A percentile compares a stretch with the other conserved stretches of the same genome.
phyloP scores from a whole-genome alignment of 2,113 vertebrate species.

The Sterrhoptilus dennistouni region DNA sequence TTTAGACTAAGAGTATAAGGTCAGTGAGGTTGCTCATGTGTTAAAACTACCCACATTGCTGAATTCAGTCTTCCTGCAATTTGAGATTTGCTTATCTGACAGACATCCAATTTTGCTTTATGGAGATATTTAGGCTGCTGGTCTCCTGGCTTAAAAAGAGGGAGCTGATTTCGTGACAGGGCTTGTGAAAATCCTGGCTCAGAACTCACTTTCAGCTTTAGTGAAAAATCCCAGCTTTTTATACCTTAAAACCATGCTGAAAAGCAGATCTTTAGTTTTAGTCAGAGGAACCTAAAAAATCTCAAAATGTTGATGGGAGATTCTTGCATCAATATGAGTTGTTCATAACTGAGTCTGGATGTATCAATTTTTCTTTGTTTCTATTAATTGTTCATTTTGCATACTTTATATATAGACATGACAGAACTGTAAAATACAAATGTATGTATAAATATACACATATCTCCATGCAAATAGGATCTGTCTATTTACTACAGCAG shows the following conservation, averaged over 20 bases:
- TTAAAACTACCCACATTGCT: not conserved
- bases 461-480: not conserved
- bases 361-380: not conserved
- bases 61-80: not conserved
- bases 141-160: not conserved
- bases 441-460: not conserved
- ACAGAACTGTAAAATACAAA: not conserved
- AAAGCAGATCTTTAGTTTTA: not conserved
- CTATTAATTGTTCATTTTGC: not conserved
- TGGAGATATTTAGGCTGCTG: not conserved
- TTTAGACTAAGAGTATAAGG: not conserved
- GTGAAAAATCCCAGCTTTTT: rapidly evolving
- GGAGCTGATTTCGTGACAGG: not conserved
- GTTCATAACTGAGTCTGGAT: not conserved
- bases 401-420: not conserved
- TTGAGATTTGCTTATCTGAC: not conserved
- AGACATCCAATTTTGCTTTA: not conserved
- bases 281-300: not conserved
- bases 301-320: not conserved
- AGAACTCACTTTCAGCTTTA: not conserved
- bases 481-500: not conserved
- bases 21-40: not conserved
- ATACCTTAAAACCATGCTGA: not conserved
- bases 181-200: not conserved
- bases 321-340: not conserved